phyloP scores from a whole-genome alignment of 2,113 vertebrate genomes.

The Heterochromis multidens region DNA sequence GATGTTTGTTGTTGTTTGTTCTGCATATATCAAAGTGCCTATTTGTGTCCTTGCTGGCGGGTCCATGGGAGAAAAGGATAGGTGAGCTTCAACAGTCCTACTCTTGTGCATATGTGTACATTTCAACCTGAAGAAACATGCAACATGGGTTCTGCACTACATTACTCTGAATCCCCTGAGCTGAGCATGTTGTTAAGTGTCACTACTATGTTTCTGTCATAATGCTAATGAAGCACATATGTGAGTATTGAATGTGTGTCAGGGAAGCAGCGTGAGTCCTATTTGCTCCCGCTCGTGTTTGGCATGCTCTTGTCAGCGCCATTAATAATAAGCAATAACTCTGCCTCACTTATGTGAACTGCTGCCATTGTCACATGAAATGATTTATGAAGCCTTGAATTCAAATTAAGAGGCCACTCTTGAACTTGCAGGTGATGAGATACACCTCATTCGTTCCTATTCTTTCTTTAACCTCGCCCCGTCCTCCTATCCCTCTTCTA shows the following conservation, averaged over 20 bases:
- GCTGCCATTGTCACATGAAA: slow-evolving; percentile 31
- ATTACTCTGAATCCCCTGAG: not conserved
- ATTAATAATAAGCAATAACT: slow-evolving; percentile 53
- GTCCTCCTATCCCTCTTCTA: not conserved
- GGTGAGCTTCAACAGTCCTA: not conserved
- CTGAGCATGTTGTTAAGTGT: slow-evolving; percentile 19
- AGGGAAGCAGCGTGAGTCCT: slow-evolving; percentile 19
- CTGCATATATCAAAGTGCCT: slow-evolving; percentile 50
- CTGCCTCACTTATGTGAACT: slow-evolving; percentile 19
- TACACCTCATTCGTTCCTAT: slow-evolving; percentile 27
- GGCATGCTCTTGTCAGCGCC: slow-evolving; percentile 59
- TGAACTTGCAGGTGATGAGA: slow-evolving; percentile 11
- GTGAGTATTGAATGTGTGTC: slow-evolving; percentile 48
- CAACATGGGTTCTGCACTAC: not conserved
- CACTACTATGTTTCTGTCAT: slow-evolving; percentile 40
- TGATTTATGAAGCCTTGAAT: slow-evolving; percentile 52
- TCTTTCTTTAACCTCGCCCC: slow-evolving; percentile 15
- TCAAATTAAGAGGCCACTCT: slow-evolving; percentile 34
- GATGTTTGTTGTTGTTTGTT: slow-evolving; percentile 47
- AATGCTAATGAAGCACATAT: slow-evolving; percentile 55
- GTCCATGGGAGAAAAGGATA: slow-evolving; percentile 15
- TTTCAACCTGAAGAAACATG: not conserved
- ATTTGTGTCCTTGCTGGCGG: slow-evolving; percentile 52
- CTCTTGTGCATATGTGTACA: not conserved
- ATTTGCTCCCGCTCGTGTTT: slow-evolving; percentile 38